A percentile compares a stretch with the other conserved stretches of the same genome.
phyloP scores from a whole-genome alignment of 1,140 invertebrate genomes.

The Drosophila athabasca region DNA sequence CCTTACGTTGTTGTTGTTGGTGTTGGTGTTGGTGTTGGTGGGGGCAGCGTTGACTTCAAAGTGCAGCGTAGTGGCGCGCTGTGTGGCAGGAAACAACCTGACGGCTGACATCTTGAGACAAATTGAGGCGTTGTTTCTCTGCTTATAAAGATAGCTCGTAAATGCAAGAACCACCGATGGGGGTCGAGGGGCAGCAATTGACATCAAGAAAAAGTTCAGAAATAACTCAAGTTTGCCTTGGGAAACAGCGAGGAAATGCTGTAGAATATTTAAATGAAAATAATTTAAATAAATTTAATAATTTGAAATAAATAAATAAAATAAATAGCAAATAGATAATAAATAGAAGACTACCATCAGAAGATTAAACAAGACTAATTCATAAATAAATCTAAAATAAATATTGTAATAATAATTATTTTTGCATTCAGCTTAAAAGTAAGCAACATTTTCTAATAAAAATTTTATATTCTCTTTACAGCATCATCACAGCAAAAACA shows the following conservation, averaged over 20 bases:
- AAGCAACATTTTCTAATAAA: neutral
- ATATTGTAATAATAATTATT: too few species aligned
- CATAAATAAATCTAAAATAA: too few species aligned
- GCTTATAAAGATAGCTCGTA: conserved; percentile 3
- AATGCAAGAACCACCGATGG: conserved; percentile 11
- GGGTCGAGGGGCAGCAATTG: conserved; percentile 26
- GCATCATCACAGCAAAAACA: conserved; percentile 18
- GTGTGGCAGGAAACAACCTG: conserved; percentile 39
- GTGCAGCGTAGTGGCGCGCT: neutral
- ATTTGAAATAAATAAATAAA: too few species aligned
- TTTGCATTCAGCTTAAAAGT: neutral
- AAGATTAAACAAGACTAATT: too few species aligned
- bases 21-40: too few species aligned
- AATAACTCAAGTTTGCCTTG: neutral
- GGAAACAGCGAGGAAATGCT: too few species aligned
- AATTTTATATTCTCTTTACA: neutral
- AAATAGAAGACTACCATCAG: too few species aligned
- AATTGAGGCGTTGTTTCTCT: conserved; percentile 71
- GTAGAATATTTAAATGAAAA: too few species aligned
- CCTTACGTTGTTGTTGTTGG: neutral
- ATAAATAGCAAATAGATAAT: too few species aligned
- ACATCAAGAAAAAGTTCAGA: conserved; percentile 39
- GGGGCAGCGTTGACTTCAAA: conserved; percentile 45
- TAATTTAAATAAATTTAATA: too few species aligned
- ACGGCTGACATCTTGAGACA: conserved; percentile 77